Percentiles rank a stretch among this genome's conserved stretches.
Conservation (phyloP, 2,888 invertebrate genomes). For the Leptopilina drosophilae region DNA sequence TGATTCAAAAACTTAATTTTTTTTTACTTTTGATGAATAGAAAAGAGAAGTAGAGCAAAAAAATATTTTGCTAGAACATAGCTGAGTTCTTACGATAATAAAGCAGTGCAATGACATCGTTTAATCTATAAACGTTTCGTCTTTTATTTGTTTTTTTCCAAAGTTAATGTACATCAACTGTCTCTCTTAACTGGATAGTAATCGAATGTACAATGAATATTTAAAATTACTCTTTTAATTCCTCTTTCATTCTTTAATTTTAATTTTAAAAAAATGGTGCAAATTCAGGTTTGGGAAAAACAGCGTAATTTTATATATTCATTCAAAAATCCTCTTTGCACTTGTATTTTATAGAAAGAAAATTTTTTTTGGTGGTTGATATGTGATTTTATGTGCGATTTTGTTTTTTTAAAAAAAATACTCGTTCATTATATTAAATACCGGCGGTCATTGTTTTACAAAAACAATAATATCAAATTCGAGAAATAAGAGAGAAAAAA, state of each 20-base stretch:
- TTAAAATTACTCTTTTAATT: slow-evolving; percentile 19
- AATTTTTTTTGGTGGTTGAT: slow-evolving; percentile 25
- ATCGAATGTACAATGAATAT: slow-evolving; percentile 28
- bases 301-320: slow-evolving; percentile 7
- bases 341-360: slow-evolving; percentile 31
- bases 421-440: slow-evolving; percentile 24
- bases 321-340: slow-evolving; percentile 4
- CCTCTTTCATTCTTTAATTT: neutral
- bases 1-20: neutral
- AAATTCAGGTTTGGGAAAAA: neutral
- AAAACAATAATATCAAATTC: slow-evolving; percentile 19
- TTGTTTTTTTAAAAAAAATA: slow-evolving; percentile 4
- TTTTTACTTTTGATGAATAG: neutral
- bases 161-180: slow-evolving; percentile 5
- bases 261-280: neutral
- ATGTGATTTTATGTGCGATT: slow-evolving; percentile 37
- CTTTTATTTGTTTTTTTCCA: slow-evolving; percentile 16
- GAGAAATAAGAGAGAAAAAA: neutral
- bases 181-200: slow-evolving; percentile 15
- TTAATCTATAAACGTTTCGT: slow-evolving; percentile 52
- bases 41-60: slow-evolving; percentile 25
- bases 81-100: slow-evolving; percentile 61
- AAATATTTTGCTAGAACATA: slow-evolving; percentile 64
- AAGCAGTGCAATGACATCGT: slow-evolving; percentile 69
- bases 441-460: neutral